Conservation (phyloP, 2,113 vertebrate species). For the Sula dactylatra region DNA sequence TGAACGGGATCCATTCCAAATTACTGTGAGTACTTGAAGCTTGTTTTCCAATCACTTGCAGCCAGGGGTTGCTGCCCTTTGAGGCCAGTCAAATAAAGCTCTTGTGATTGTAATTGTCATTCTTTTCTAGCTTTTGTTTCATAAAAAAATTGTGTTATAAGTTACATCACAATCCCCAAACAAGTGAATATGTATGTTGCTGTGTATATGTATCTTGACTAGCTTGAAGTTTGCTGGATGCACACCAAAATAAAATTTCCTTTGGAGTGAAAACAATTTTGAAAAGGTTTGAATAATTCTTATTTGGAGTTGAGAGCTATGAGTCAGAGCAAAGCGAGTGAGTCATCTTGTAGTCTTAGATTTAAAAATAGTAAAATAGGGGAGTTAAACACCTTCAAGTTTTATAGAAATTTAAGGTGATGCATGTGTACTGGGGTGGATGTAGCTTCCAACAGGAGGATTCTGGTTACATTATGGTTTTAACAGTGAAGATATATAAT, state of each 20-base stretch:
- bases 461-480: not conserved
- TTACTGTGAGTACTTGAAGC: not conserved
- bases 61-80: not conserved
- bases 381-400: not conserved
- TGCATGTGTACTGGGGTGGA: not conserved
- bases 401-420: not conserved
- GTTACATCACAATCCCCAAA: too few relatives aligned
- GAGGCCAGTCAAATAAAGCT: not conserved
- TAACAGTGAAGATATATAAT: not conserved
- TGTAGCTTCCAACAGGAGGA: not conserved
- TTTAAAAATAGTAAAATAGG: not conserved
- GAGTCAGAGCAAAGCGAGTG: slow-evolving; percentile 8
- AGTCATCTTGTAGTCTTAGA: not conserved
- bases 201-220: not conserved
- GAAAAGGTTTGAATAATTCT: not conserved
- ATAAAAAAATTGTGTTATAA: not conserved
- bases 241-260: not conserved
- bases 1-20: not conserved
- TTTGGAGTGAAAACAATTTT: slow-evolving; percentile 7
- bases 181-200: too few relatives aligned
- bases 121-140: not conserved
- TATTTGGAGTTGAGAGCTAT: not conserved
- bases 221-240: not conserved
- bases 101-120: not conserved
- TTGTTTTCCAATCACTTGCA: not conserved